These are phyloP conservation scores for Potamilus streckersoni DNA, from an alignment of 1,140 invertebrate species.

Conservation along the genomic window DNA sequence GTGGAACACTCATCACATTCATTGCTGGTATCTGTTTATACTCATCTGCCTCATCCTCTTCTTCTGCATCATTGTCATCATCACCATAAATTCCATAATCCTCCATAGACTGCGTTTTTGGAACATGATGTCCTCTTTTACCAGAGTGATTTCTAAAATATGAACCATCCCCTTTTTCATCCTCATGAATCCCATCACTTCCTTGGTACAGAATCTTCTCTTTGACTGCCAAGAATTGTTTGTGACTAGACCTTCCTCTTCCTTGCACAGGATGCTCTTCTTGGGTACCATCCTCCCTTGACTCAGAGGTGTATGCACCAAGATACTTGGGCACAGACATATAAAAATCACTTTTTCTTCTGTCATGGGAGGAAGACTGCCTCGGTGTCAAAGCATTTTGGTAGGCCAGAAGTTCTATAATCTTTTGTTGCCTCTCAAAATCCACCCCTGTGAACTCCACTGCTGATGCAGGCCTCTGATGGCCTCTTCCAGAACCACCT, in stretches of 20 bases:
- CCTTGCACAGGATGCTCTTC: constrained; percentile 10
- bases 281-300: constrained; percentile 16
- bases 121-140: neutral
- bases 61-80: constrained; percentile 28
- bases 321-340: constrained; percentile 21
- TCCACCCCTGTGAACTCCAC: constrained; percentile 21
- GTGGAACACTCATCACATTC: constrained; percentile 20
- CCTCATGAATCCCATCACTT: constrained; percentile 9
- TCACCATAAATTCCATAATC: constrained; percentile 34
- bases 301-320: neutral
- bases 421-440: constrained; percentile 15
- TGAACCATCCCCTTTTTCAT: neutral
- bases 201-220: constrained; percentile 8
- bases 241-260: constrained; percentile 15
- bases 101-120: constrained; percentile 5
- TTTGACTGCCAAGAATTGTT: constrained; percentile 20
- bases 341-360: constrained; percentile 21
- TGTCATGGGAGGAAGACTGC: constrained; percentile 25
- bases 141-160: neutral
- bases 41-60: constrained; percentile 14
- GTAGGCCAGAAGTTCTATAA: constrained; percentile 19
- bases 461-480: constrained; percentile 26
- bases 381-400: constrained; percentile 25
- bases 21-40: constrained; percentile 13
- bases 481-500: constrained; percentile 12